Base-by-base conservation (phyloP, 2,888 invertebrate species). In the Cetonia aurata region DNA sequence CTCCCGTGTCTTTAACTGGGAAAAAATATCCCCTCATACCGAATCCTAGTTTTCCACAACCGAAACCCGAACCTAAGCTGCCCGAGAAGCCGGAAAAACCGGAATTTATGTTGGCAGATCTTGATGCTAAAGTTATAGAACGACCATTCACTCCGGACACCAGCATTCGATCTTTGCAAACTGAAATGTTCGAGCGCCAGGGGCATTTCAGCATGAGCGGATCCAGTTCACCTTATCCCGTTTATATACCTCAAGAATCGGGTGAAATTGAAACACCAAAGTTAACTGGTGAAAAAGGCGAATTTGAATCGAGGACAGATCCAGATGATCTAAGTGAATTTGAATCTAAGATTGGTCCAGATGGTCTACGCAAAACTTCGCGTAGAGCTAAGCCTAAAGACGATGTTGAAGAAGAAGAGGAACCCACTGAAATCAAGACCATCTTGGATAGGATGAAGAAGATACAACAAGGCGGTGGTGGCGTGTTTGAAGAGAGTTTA, bases 191-290 rank as follows among this genome's bases (percentile, higher is more conserved):
- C 71, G 83, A 83, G 76, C 83, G 83, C 69, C 80, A 83, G 71
- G 84, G 84, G 0, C 84, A 84, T 73, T 84, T 82, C 70, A 82
- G 81, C 70, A 83, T 83, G 0, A 78, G 79, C 44, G 75, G 82
- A 62, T 78, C 82, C 0, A 78, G 75, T 69, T 83, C 83, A 0
- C 83, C 83, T 1, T 79, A 77, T 71, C 75, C 79, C 0, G 77
- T 83, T 41, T 84, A 77, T 71, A 79, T 84, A 42, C 84, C 84
- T 3, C 62, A 37, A 48, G 48, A 48, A 1, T n/a, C 52, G 8
- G 19, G n/a, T 4, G 55, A 65, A 10, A 25, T 25, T 4, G 25
- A 25, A 25, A 50, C 66, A 37, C 65, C 46, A 19, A 48, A 70
- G 52, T 56, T 50, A 46, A 12, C n/a, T 6, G 12, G 13, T 6